Evolutionary conservation across 1,140 invertebrate species (phyloP).

Genomic region (Atta texana): DNA sequence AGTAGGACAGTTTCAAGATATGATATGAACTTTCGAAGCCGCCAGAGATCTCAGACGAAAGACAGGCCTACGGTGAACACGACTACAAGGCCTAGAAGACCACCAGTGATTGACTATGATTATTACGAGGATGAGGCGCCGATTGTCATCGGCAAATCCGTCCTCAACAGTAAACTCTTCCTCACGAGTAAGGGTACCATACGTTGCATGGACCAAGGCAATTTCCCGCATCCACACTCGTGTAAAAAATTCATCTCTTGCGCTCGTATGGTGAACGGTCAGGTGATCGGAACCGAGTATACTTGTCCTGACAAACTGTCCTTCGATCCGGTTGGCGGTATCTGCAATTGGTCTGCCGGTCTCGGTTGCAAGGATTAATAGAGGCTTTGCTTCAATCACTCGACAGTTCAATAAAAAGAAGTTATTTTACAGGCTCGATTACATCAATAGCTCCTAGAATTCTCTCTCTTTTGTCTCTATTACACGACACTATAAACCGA

Average conservation of each 20-base stretch:
- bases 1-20: slow-evolving; percentile 73
- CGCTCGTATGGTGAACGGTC: slow-evolving; percentile 92
- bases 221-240: slow-evolving; percentile 94
- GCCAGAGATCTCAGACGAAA: slow-evolving; percentile 74
- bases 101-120: slow-evolving; percentile 87
- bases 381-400: neutral
- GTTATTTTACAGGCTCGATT: neutral
- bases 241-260: slow-evolving; percentile 96
- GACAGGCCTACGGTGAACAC: slow-evolving; percentile 70
- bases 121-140: slow-evolving; percentile 90
- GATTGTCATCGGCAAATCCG: slow-evolving; percentile 86
- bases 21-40: slow-evolving; percentile 75
- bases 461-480: neutral
- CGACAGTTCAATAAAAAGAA: neutral
- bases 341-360: slow-evolving; percentile 95
- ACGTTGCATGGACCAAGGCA: slow-evolving; percentile 94
- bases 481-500: neutral
- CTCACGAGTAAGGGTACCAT: slow-evolving; percentile 88
- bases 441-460: neutral
- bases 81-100: slow-evolving; percentile 81
- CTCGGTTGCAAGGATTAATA: slow-evolving; percentile 89
- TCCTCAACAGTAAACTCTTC: slow-evolving; percentile 88
- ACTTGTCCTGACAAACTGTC: slow-evolving; percentile 93
- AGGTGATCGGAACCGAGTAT: slow-evolving; percentile 93
- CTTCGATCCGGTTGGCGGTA: slow-evolving; percentile 95